These are phyloP conservation scores for Thymelicus lineola DNA, from an alignment of 2,888 invertebrate genomes.

Conservation along the genomic window DNA sequence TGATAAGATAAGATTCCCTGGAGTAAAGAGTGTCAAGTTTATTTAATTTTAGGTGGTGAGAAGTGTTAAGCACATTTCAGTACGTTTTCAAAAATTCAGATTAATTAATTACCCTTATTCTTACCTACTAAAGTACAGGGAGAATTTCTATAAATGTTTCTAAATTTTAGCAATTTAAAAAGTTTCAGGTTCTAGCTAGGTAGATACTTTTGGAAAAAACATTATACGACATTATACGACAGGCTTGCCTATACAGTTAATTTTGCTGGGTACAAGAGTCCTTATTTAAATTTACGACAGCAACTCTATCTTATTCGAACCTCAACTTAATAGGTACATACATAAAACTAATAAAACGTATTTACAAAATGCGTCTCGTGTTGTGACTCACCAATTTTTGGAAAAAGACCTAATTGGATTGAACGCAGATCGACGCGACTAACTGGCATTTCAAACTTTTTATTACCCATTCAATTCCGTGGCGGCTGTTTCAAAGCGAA, in stretches of 20 bases:
- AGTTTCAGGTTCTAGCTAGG: no score
- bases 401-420: slow-evolving; percentile 30
- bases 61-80: background rate
- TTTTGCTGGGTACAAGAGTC: background rate
- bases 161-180: slow-evolving; percentile 65
- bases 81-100: slow-evolving; percentile 7
- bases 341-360: slow-evolving; percentile 10
- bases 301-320: no score
- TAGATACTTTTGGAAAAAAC: no score
- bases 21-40: slow-evolving; percentile 26
- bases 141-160: slow-evolving; percentile 69
- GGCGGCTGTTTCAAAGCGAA: slow-evolving; percentile 37
- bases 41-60: background rate
- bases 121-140: slow-evolving; percentile 49
- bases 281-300: background rate
- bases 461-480: slow-evolving; percentile 29
- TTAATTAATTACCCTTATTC: slow-evolving; percentile 47
- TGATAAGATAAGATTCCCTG: slow-evolving; percentile 24
- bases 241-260: no score
- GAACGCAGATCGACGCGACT: slow-evolving; percentile 23
- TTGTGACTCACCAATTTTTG: slow-evolving; percentile 16
- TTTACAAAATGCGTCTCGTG: background rate
- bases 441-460: slow-evolving; percentile 34
- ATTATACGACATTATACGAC: no score
- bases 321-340: background rate